These are phyloP conservation scores for Pterocles orientalis DNA, from an alignment of 2,113 vertebrate species.

Conservation along the genomic window DNA sequence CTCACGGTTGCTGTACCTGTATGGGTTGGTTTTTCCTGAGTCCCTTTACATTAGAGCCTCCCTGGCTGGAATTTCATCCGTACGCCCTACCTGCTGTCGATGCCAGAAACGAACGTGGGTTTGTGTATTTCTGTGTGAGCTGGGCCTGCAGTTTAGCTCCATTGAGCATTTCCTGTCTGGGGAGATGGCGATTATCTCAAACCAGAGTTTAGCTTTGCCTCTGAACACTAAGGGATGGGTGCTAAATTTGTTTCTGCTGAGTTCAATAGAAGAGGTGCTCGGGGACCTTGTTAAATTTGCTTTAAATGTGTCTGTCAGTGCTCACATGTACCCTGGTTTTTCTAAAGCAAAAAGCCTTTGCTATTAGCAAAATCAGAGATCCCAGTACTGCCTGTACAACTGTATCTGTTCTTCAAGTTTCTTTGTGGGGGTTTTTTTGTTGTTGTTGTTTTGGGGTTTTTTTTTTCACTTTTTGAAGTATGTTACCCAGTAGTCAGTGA, in stretches of 20 bases:
- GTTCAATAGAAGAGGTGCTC: not conserved
- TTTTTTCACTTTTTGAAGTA: not conserved
- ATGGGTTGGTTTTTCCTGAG: not conserved
- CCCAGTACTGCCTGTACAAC: not conserved
- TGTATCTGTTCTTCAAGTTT: not conserved
- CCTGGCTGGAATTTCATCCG: not conserved
- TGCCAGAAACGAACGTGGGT: not conserved
- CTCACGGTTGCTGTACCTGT: not conserved
- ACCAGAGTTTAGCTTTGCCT: not conserved
- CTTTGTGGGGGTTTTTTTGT: not conserved
- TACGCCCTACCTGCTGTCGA: not conserved
- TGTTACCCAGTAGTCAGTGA: not conserved
- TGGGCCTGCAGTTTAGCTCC: not conserved
- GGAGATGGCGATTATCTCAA: not conserved
- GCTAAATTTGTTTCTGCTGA: not conserved
- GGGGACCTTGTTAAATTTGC: not conserved
- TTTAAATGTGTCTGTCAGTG: not conserved
- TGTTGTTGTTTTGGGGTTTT: not conserved
- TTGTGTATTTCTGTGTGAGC: not conserved
- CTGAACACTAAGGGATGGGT: not conserved
- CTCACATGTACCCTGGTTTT: not conserved
- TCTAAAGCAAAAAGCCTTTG: not conserved
- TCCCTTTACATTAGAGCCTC: not conserved
- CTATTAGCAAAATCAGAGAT: not conserved
- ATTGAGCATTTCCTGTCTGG: fast-evolving